Evolutionary conservation across 2,797 vertebrate genomes (phyloP), one percentile per base, ranked within the genome.

Genomic region (Sebastes nivosus): DNA sequence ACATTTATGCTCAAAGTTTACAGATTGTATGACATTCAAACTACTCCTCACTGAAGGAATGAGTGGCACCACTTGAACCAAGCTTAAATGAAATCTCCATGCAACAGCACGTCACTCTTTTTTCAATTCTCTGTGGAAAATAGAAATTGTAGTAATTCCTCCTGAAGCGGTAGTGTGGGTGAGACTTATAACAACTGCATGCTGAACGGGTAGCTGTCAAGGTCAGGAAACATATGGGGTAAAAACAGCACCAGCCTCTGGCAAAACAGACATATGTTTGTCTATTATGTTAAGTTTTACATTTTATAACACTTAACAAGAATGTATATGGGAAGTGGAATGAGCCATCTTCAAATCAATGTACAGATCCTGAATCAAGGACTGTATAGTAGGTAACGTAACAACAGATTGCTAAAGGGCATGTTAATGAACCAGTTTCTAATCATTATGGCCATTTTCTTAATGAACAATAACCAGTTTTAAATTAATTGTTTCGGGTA

Each of bases 1-100:
- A 86, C 79, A 81, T 83, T 77, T 29, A 67, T 74, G 34, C 61
- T 36, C 9, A 72, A 74, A 73, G 30, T 89, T 82, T 82, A 80
- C 46, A 67, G 77, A 85, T 14, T 74, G 54, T 52, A 57, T 79
- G 68, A 52, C 25, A 58, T 69, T 83, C 50, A 76, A 78, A 85
- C 54, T 34, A 79, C 75, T 75, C 38, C 25, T 86, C 36, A 25
- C 71, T 80, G 36, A 91, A 89, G 79, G 36, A 91, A 89, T 80
- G 50, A 89, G 71, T 81, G 76, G 75, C 83, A 80, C 73, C 42
- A 70, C 75, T 88, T 89, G 80, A 92, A 81, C 50, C 32, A 38
- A 77, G 67, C 52, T 77, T 77, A 64, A 79, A 85, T 82, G 42
- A 88, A 87, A 86, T 83, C 67, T 80, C 74, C 16, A 80, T 81